These are phyloP conservation scores for Cephus spinipes DNA, from an alignment of 2,888 invertebrate species.

Conservation along the genomic window DNA sequence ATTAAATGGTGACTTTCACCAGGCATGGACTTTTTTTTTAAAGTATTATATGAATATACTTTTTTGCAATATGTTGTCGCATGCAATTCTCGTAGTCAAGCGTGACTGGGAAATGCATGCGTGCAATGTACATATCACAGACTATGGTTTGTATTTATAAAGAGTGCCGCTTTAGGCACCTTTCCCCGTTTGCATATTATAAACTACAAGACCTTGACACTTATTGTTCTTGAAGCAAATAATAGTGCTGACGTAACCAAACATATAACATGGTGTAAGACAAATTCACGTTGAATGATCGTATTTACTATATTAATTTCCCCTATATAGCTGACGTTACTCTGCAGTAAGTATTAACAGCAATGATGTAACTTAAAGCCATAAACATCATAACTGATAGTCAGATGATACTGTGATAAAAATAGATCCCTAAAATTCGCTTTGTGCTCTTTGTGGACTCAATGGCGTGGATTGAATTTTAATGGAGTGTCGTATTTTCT, in stretches of 20 bases:
- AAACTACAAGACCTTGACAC: neutral
- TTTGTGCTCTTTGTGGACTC: neutral
- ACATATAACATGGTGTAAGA: neutral
- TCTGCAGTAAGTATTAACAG: neutral
- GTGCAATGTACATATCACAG: neutral
- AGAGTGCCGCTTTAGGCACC: neutral
- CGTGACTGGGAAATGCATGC: neutral
- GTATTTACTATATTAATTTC: neutral
- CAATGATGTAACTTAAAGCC: neutral
- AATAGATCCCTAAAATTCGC: neutral
- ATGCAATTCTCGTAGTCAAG: neutral
- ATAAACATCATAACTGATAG: neutral
- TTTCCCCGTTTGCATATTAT: neutral
- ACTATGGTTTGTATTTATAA: neutral
- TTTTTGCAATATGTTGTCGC: neutral
- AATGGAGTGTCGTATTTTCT: neutral
- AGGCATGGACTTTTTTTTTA: neutral
- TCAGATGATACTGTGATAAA: neutral
- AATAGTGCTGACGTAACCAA: neutral
- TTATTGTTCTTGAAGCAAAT: neutral
- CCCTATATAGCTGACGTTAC: neutral
- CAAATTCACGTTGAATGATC: neutral
- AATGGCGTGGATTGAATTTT: neutral
- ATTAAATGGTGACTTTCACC: neutral
- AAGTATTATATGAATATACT: neutral